These are phyloP conservation scores for Diadumene lineata DNA, from an alignment of 92 coral and sea anemone genomes.

Conservation along the genomic window DNA sequence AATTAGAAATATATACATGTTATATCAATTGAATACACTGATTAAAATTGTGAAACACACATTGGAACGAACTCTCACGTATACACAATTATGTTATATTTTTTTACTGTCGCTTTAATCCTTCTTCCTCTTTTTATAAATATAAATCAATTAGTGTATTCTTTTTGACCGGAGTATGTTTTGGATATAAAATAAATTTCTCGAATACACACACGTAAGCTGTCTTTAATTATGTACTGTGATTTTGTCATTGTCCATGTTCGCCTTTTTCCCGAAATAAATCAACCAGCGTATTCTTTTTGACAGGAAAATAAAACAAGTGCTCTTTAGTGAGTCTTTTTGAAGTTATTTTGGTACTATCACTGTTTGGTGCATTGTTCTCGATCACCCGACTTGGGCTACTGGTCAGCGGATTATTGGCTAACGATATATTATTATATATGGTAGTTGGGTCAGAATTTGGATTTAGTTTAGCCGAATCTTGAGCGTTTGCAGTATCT, in stretches of 20 bases:
- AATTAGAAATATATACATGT: no score
- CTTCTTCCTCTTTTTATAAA: no score
- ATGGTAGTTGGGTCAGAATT: not conserved
- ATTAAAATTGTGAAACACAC: no score
- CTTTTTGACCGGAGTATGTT: no score
- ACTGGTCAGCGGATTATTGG: not conserved
- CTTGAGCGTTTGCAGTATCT: not conserved
- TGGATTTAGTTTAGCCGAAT: not conserved
- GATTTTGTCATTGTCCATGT: not conserved
- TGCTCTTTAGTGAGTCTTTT: slow-evolving; percentile 30
- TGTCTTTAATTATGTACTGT: not conserved
- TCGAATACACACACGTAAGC: not conserved
- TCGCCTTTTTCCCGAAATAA: slow-evolving; percentile 12
- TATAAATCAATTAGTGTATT: no score
- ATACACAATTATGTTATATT: no score
- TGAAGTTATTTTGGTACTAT: no score
- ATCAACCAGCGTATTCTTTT: slow-evolving; percentile 60
- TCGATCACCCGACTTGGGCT: not conserved
- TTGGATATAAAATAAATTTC: no score
- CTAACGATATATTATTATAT: not conserved
- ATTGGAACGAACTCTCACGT: no score
- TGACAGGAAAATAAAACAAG: slow-evolving; percentile 71
- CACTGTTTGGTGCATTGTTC: not conserved
- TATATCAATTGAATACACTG: no score
- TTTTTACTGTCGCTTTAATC: no score